phyloP scores from a whole-genome alignment of 2,797 vertebrate species.

The Ctenopoma kingsleyae region DNA sequence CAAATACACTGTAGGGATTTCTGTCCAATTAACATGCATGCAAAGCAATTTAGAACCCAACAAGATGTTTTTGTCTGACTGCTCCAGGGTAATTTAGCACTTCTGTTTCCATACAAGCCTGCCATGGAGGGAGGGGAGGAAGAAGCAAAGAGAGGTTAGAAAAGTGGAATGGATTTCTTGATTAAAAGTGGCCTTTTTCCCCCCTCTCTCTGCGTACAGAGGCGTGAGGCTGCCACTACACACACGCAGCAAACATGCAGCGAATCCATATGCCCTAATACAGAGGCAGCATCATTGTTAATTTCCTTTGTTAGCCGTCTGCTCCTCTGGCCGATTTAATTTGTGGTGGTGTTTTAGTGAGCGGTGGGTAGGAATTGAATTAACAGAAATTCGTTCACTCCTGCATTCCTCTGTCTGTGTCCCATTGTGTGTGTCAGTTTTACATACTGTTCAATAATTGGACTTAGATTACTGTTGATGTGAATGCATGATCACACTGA shows the following conservation, averaged over 20 bases:
- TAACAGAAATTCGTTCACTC: conserved; percentile 77
- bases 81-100: conserved; percentile 86
- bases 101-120: conserved; percentile 80
- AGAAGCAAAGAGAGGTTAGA: conserved; percentile 75
- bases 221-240: conserved; percentile 64
- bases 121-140: conserved; percentile 71
- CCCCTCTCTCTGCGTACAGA: conserved; percentile 68
- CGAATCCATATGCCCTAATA: conserved; percentile 88
- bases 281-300: conserved; percentile 86
- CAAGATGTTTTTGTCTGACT: conserved; percentile 89
- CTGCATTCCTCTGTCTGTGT: conserved; percentile 70
- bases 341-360: conserved; percentile 86
- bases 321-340: conserved; percentile 86
- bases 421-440: conserved; percentile 69
- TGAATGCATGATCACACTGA: conserved; percentile 84
- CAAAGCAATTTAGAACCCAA: conserved; percentile 89
- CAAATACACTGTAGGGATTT: conserved; percentile 87
- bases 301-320: conserved; percentile 87
- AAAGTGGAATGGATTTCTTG: conserved; percentile 89
- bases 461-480: conserved; percentile 85
- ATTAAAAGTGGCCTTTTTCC: conserved; percentile 86
- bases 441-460: conserved; percentile 85
- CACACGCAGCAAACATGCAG: conserved; percentile 82
- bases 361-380: conserved; percentile 83
- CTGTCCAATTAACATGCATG: conserved; percentile 90